A percentile compares a stretch with the other conserved stretches of the same genome.
These are phyloP conservation scores for Rhamnusium bicolor DNA, from an alignment of 2,888 invertebrate species.

Conservation along the genomic window DNA sequence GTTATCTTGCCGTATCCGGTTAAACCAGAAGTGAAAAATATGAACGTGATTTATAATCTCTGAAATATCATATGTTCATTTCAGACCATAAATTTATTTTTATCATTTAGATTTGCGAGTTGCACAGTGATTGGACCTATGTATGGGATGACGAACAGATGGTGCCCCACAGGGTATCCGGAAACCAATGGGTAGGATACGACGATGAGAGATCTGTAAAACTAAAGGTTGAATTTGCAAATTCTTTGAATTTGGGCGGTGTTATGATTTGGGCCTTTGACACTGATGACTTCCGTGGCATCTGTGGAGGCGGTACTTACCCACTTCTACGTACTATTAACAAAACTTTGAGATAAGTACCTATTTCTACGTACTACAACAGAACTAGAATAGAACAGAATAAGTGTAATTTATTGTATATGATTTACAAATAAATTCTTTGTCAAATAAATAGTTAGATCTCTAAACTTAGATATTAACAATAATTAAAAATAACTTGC, in stretches of 20 bases:
- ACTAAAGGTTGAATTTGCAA: slow-evolving; percentile 69
- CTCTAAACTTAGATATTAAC: neutral
- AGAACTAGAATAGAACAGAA: too few species aligned
- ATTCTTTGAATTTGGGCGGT: slow-evolving; percentile 71
- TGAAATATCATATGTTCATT: too few species aligned
- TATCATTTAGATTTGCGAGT: slow-evolving; percentile 61
- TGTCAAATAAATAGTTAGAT: neutral
- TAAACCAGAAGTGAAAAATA: too few species aligned
- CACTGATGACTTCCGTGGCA: slow-evolving; percentile 81
- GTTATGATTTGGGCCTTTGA: slow-evolving; percentile 86
- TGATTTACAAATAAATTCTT: neutral
- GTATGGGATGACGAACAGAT: slow-evolving; percentile 66
- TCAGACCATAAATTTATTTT: neutral
- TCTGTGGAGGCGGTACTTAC: slow-evolving; percentile 71
- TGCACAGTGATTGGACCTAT: slow-evolving; percentile 55
- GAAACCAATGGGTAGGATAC: slow-evolving; percentile 79
- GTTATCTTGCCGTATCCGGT: too few species aligned
- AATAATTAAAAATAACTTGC: neutral
- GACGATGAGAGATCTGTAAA: slow-evolving; percentile 75
- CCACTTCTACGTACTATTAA: slow-evolving; percentile 53
- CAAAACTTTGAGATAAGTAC: neutral
- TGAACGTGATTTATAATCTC: too few species aligned
- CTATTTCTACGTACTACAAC: neutral
- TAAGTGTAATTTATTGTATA: neutral
- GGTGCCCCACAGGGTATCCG: slow-evolving; percentile 76